phyloP scores from a whole-genome alignment of 2,113 vertebrate genomes.

The Amblyornis subalaris region DNA sequence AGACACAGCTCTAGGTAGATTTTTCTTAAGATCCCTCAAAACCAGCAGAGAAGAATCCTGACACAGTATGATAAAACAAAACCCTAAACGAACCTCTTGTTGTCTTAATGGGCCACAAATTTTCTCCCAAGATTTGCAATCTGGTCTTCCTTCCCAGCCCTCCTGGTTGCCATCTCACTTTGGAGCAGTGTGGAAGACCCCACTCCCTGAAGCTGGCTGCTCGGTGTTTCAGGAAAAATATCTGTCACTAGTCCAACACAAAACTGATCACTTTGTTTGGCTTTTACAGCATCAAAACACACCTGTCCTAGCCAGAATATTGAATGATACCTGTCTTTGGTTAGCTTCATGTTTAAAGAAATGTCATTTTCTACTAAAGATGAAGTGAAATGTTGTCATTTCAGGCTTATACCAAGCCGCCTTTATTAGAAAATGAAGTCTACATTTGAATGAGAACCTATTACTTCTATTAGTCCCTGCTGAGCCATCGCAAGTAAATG shows the following conservation, averaged over 20 bases:
- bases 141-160: not conserved
- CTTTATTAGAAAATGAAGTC: slow-evolving; percentile 47
- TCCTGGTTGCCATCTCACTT: not conserved
- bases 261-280: not conserved
- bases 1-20: not conserved
- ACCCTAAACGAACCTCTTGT: not conserved
- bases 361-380: not conserved
- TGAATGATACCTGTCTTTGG: not conserved
- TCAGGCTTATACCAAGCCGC: not conserved
- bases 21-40: not conserved
- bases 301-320: not conserved
- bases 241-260: not conserved
- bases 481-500: slow-evolving; percentile 36
- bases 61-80: not conserved
- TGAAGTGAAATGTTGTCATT: slow-evolving; percentile 14
- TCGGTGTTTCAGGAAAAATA: not conserved
- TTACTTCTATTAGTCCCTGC: slow-evolving; percentile 50
- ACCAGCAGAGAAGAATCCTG: not conserved
- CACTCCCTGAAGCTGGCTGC: fast-evolving
- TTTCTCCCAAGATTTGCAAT: not conserved
- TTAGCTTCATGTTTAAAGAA: not conserved
- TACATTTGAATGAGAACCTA: slow-evolving; percentile 34
- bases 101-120: not conserved
- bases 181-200: not conserved
- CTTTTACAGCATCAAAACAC: not conserved